Percentiles rank a stretch among this genome's conserved stretches.
These are phyloP conservation scores for Dipodomys stephensi DNA, from an alignment of 2,113 vertebrate genomes.

Conservation along the genomic window DNA sequence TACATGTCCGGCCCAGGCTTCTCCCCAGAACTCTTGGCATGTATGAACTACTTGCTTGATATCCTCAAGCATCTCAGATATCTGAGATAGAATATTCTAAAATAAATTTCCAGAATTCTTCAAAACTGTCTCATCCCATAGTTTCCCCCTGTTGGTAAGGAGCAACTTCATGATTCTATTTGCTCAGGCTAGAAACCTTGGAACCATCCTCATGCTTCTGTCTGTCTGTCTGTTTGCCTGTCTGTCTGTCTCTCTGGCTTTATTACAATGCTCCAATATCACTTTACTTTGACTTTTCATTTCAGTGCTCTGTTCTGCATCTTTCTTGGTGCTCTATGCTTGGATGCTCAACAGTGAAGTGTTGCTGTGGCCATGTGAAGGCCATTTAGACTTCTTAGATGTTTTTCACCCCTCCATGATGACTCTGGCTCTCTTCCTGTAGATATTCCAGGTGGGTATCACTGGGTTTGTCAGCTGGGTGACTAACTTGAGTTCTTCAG, in stretches of 20 bases:
- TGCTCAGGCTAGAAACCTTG: background rate
- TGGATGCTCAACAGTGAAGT: too few species aligned
- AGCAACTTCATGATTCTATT: background rate
- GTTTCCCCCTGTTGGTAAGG: background rate
- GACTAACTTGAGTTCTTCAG: background rate
- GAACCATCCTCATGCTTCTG: background rate
- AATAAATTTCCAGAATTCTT: conserved; percentile 44
- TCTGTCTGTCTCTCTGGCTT: too few species aligned
- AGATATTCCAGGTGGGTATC: background rate
- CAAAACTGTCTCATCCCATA: background rate
- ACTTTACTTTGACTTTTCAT: too few species aligned
- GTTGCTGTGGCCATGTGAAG: too few species aligned
- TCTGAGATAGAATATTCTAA: background rate
- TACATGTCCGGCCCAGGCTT: background rate
- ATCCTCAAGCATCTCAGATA: background rate
- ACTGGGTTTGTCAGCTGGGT: background rate
- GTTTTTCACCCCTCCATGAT: background rate
- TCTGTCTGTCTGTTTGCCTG: too few species aligned
- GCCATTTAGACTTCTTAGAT: too few species aligned
- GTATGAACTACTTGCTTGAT: background rate
- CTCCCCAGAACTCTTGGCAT: background rate
- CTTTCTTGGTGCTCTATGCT: too few species aligned
- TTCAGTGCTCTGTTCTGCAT: too few species aligned
- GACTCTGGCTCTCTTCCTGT: background rate
- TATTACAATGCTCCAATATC: too few species aligned